Evolutionary conservation across 2,797 vertebrate species (phyloP), one percentile per base, ranked within the genome.

Genomic region (Allobates femoralis): DNA sequence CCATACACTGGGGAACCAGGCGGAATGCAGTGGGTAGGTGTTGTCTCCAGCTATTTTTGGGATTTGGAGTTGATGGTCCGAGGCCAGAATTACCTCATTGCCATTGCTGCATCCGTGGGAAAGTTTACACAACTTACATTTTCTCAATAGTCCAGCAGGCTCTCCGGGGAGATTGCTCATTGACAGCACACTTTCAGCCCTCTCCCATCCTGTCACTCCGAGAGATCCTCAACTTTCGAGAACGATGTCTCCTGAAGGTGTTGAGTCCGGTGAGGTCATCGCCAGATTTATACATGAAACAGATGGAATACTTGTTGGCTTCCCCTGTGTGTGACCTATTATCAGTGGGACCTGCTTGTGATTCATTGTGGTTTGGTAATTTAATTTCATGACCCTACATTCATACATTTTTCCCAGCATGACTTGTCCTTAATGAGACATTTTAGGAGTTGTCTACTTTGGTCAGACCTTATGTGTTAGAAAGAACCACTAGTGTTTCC

Each of bases 61-160:
- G 81, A 55, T 78, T 53, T 41, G 23, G 21, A 64, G 41, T 26
- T 0, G 75, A 51, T 78, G 86, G 81, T 77, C 79, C 18, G 11
- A 23, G 58, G 75, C 82, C 86, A 87, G 77, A 21, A 79, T 87
- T 75, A 87, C 81, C 82, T 87, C 86, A 87, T 30, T 66, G 8
- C 53, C 81, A 84, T 71, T 37, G 30, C 74, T 60, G 80, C 74
- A 77, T 87, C 74, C 81, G 86, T 87, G 86, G 86, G 86, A 87
- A 87, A 87, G 81, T 87, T 84, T 87, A 87, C 86, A 79, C 41
- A 79, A 84, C 53, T 73, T 62, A 26, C 58, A 79, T 78, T 79
- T 79, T 78, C 41, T 37, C 66, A 79, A 79, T 84, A 84, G 85
- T 86, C 67, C 85, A 86, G 62, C 30, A 32, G 76, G 75, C 58